phyloP scores from a whole-genome alignment of 1,140 invertebrate species.

The Sitophilus oryzae region DNA sequence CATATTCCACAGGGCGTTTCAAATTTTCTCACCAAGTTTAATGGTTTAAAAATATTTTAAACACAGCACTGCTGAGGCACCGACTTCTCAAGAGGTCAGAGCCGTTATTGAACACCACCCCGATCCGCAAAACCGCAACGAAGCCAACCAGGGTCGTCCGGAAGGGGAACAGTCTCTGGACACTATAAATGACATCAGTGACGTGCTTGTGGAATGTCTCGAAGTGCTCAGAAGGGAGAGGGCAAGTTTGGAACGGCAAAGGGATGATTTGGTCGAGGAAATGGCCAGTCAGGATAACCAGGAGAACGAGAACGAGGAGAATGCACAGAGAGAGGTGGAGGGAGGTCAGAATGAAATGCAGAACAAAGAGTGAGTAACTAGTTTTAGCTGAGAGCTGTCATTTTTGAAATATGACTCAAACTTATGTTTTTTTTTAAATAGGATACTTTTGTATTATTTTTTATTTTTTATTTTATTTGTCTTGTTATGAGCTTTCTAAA shows the following conservation, averaged over 20 bases:
- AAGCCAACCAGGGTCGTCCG: background rate
- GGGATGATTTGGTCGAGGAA: too few relatives aligned
- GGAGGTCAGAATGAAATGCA: background rate
- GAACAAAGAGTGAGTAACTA: background rate
- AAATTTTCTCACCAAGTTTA: too few relatives aligned
- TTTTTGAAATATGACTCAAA: too few relatives aligned
- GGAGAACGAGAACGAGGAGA: slow-evolving; percentile 8
- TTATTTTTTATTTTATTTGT: too few relatives aligned
- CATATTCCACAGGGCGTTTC: background rate
- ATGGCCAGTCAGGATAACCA: too few relatives aligned
- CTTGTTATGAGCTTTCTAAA: too few relatives aligned
- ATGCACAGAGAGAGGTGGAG: slow-evolving; percentile 5
- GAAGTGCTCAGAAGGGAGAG: slow-evolving; percentile 13
- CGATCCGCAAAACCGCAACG: slow-evolving; percentile 2
- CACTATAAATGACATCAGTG: slow-evolving; percentile 11
- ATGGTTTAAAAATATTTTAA: too few relatives aligned
- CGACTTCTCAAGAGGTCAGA: slow-evolving; percentile 11
- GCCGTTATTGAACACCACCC: slow-evolving; percentile 23
- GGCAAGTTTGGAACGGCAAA: slow-evolving; percentile 4
- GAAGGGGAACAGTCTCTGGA: slow-evolving; percentile 2
- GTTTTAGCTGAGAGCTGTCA: too few relatives aligned
- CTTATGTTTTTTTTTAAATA: too few relatives aligned
- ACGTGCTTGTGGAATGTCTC: slow-evolving; percentile 13
- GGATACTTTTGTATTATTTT: too few relatives aligned
- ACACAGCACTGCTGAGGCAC: background rate